Base-by-base conservation (phyloP, 2,888 invertebrate genomes). In the Eledone cirrhosa region DNA sequence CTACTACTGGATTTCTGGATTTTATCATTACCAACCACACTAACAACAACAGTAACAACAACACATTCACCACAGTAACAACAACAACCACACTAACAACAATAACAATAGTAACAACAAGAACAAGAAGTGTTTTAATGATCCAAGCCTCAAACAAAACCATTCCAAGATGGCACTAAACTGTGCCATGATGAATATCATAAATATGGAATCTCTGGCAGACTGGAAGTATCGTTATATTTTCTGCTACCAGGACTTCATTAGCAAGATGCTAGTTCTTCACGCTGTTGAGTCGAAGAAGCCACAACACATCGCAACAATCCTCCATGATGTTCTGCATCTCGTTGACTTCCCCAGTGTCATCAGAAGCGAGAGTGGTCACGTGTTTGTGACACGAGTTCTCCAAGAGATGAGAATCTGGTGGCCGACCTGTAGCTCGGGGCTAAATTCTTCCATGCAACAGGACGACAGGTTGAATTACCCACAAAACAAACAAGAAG, bases 181-280 rank as follows among this genome's bases (percentile, higher is more conserved):
- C 11, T 41, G 8, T 41, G 41, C 41, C 41, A 41, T 2, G 41
- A 41, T 76, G 76, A 22, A 24, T 5, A 24, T 76, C 16, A 48
- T 76, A 0, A 48, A 76, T 22, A 76, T 76, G 76, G 47, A 76
- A 22, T 47, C 76, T 14, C 29, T 76, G 7, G 24, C 76, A 13
- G 76, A 76, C 22, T 47, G 76, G 48, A 76, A 76, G 29, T 76
- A 48, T 47, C 47, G 24, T 0, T 76, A 48, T 29, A 76, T 76
- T 47, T 47, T 76, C 22, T 76, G 48, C 14, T 76, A 76, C 19
- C 76, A 76, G 19, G 76, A 76, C 24, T 29, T 24, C 24, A 19
- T 29, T 48, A 29, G 41, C 29, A 33, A 27, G 41, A 29, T 48
- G 22, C 48, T 76, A 4, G 29, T 76, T 47, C 76, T 76, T 14